These are phyloP conservation scores for Hydra vulgaris DNA, from an alignment of 30 jellyfish, hydroid and myxozoan species.

Conservation along the genomic window DNA sequence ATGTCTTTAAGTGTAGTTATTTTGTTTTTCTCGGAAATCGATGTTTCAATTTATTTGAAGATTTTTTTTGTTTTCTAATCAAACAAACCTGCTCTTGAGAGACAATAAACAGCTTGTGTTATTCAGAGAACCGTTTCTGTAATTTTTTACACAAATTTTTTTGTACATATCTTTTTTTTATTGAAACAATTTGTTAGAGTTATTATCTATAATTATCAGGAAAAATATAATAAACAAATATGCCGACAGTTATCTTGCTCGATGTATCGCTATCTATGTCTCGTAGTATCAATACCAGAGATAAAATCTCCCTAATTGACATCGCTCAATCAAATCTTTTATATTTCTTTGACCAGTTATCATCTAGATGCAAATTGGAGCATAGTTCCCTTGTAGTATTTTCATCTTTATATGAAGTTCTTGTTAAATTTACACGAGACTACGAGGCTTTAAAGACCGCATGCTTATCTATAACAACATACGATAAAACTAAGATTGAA, in stretches of 20 bases:
- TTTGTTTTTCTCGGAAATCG: too few species aligned
- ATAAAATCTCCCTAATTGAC: constrained; percentile 28
- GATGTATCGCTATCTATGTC: constrained; percentile 92
- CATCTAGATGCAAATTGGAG: constrained; percentile 56
- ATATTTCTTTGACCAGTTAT: constrained; percentile 47
- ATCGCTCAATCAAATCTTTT: constrained; percentile 49
- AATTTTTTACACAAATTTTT: too few species aligned
- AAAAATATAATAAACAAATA: constrained; percentile 18
- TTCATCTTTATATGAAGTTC: constrained; percentile 89
- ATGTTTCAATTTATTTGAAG: too few species aligned
- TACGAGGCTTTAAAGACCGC: constrained; percentile 49
- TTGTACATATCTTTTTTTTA: too few species aligned
- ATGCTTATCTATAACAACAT: constrained; percentile 35
- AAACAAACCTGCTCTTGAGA: too few species aligned
- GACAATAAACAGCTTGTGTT: too few species aligned
- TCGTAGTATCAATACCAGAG: constrained; percentile 39
- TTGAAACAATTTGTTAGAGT: too few species aligned
- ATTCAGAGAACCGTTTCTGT: too few species aligned
- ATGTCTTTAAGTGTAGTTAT: too few species aligned
- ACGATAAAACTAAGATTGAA: constrained; percentile 72
- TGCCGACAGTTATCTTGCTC: constrained; percentile 87
- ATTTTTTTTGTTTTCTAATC: too few species aligned
- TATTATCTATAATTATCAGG: too few species aligned
- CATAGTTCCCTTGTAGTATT: constrained; percentile 60
- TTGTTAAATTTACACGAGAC: constrained; percentile 86